Base-by-base conservation (phyloP, 2,797 vertebrate genomes). In the Semaprochilodus insignis region DNA sequence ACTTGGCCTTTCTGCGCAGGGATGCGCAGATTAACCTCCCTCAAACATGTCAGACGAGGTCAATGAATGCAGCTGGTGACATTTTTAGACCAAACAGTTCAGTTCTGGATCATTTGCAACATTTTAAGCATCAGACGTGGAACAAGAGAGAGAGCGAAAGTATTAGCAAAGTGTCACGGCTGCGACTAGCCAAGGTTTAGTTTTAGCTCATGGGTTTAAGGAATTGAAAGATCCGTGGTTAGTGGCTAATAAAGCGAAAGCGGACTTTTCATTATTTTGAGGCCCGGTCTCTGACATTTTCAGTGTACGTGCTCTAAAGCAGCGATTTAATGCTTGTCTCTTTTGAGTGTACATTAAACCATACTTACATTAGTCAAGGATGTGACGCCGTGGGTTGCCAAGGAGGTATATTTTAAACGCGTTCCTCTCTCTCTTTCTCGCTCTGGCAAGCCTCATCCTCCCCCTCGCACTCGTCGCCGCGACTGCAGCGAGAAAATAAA, bases 401-500 rank as follows among this genome's bases (percentile, higher is more conserved):
- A 75, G 27, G 27, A 80, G 55, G 36, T 79, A 36, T 75, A 36
- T 75, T 60, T 60, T 57, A 16, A 77, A n/a, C 15, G 7, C 71
- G 17, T 21, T 57, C 34, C 52, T 79, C 77, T 80, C 78, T 80
- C 55, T 60, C 57, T n/a, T 44, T 44, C 57, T 76, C 57, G 19
- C 70, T 72, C 70, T 54, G 48, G 40, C 36, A 36, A 77, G 17
- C 27, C 15, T 69, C 55, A 34, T 63, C 77, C 54, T 72, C 36
- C 21, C 69, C 40, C 79, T 72, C 55, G 44, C 27, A 25, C 75
- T 65, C 62, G 34, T 66, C 77, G 62, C 40, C 44, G 48, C n/a
- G 48, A 23, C 73, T 76, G 14, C 63, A 54, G 75, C 51, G 75
- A 85, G 81, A 74, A 89, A 87, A 88, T 89, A 87, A 89, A 88